These are phyloP conservation scores for Sebastes minor DNA, from an alignment of 2,797 vertebrate species.

Conservation along the genomic window DNA sequence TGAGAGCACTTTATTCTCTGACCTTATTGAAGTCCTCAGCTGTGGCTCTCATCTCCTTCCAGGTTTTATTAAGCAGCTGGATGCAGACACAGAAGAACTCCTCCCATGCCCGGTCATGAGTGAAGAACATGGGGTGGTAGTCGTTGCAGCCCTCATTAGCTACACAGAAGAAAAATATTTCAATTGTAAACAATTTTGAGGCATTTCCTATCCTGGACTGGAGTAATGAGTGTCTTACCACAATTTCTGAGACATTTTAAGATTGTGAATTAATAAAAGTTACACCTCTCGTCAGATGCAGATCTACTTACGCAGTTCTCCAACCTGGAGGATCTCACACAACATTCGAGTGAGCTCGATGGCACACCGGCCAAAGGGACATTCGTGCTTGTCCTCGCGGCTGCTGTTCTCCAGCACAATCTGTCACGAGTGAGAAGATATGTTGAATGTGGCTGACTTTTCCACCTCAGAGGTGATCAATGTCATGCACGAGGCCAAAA, in stretches of 20 bases:
- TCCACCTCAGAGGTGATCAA: neutral
- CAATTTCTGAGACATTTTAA: neutral
- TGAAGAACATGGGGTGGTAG: constrained; percentile 99
- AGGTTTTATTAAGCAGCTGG: constrained; percentile 97
- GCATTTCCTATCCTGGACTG: neutral
- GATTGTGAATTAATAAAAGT: neutral
- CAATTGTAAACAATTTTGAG: neutral
- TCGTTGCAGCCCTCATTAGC: constrained; percentile 98
- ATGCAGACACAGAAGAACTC: constrained; percentile 98
- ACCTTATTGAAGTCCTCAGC: constrained; percentile 99
- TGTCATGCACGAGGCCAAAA: neutral
- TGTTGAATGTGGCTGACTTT: neutral
- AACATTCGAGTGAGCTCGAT: constrained; percentile 97
- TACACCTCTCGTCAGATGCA: neutral
- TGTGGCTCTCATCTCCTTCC: constrained; percentile 99
- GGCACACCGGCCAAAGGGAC: constrained; percentile 96
- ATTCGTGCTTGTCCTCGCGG: constrained; percentile 96
- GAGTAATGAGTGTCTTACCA: no score
- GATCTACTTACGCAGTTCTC: constrained; percentile 92
- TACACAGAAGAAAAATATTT: constrained; percentile 50
- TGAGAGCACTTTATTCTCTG: constrained; percentile 10
- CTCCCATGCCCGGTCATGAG: constrained; percentile 96
- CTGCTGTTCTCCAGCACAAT: constrained; percentile 96
- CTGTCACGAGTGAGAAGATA: constrained; percentile 53
- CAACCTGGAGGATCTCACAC: constrained; percentile 97